phyloP scores from a whole-genome alignment of 2,113 vertebrate genomes.

The Calypte anna region DNA sequence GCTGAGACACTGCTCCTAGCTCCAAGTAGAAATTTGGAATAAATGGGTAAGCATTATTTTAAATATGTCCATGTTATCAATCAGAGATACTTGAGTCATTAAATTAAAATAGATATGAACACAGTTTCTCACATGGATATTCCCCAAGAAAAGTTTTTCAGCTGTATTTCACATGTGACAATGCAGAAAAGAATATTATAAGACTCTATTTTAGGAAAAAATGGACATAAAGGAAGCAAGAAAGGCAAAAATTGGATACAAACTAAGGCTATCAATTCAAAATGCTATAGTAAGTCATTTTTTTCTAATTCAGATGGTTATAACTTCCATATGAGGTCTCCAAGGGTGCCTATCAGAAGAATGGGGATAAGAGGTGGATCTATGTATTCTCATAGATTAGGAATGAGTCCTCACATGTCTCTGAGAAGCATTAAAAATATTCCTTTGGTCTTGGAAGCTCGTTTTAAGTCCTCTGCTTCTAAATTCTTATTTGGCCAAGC shows the following conservation, averaged over 20 bases:
- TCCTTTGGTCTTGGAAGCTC: not conserved
- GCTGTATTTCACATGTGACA: not conserved
- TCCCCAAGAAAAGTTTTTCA: not conserved
- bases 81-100: not conserved
- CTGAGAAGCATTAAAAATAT: not conserved
- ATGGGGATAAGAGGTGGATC: not conserved
- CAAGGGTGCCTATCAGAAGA: not conserved
- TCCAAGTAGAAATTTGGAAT: not conserved
- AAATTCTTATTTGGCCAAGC: not conserved
- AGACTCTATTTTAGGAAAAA: slow-evolving; percentile 4
- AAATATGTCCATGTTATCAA: not conserved
- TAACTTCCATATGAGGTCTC: not conserved
- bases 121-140: not conserved
- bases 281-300: not conserved
- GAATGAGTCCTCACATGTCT: not conserved
- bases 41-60: not conserved
- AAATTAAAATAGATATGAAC: not conserved
- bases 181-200: not conserved
- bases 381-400: not conserved
- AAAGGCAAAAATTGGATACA: not conserved
- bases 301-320: not conserved
- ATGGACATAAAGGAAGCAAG: slow-evolving; percentile 9
- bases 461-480: not conserved
- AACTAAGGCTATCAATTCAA: not conserved
- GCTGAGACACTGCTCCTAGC: not conserved